These are phyloP conservation scores for Thunnus thynnus DNA, from an alignment of 2,113 vertebrate species.

Conservation along the genomic window DNA sequence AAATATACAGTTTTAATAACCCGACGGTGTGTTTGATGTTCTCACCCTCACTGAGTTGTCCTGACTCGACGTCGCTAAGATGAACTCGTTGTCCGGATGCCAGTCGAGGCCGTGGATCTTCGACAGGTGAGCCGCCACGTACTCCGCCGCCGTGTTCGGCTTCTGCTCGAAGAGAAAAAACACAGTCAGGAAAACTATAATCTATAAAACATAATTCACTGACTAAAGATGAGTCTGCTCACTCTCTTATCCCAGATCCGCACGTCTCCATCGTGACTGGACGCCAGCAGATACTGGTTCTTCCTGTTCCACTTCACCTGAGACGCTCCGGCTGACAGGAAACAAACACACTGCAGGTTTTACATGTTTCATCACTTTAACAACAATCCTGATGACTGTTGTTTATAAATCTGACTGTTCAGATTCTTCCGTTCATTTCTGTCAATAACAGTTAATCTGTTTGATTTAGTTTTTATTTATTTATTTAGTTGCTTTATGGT, in stretches of 20 bases:
- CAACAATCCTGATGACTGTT: no score
- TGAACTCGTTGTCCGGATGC: conserved; percentile 96
- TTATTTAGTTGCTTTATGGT: no score
- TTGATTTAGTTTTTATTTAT: no score
- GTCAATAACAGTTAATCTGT: no score
- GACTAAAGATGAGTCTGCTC: conserved; percentile 53
- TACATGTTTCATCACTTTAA: no score
- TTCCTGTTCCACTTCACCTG: conserved; percentile 99
- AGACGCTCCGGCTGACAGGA: conserved; percentile 93
- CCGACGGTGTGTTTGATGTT: not conserved
- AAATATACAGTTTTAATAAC: no score
- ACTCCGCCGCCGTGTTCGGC: conserved; percentile 95
- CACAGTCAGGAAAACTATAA: no score
- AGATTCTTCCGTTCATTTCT: no score
- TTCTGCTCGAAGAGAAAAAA: conserved; percentile 83
- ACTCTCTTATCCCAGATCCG: conserved; percentile 98
- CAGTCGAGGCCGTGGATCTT: conserved; percentile 98
- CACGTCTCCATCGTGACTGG: conserved; percentile 97
- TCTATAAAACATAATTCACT: no score
- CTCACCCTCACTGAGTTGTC: conserved; percentile 98
- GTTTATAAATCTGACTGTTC: no score
- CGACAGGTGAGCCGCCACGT: conserved; percentile 96
- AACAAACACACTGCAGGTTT: no score
- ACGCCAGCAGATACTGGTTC: conserved; percentile 92
- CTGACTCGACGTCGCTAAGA: conserved; percentile 96